A percentile compares a stretch with the other conserved stretches of the same genome.
Evolutionary conservation across 37 sponge, comb jelly and placozoan genomes (phyloP).

Genomic region (Spongilla lacustris): DNA sequence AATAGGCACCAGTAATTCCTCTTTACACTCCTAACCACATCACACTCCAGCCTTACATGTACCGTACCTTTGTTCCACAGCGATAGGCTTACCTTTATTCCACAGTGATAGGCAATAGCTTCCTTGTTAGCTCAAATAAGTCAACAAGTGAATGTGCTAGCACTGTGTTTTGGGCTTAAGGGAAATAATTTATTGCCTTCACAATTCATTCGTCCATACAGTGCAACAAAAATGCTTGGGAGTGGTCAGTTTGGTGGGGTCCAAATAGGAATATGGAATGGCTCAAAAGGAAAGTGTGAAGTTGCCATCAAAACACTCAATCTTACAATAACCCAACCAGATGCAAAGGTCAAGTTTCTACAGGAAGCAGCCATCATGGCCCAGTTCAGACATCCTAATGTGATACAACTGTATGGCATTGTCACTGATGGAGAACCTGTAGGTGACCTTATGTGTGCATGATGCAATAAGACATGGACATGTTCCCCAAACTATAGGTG

Average conservation of each 20-base stretch:
- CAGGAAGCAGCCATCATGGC: background rate
- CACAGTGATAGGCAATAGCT: too few relatives aligned
- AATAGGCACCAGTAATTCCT: too few relatives aligned
- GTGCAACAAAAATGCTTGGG: background rate
- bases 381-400: background rate
- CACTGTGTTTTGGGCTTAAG: too few relatives aligned
- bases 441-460: background rate
- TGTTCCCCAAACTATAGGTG: background rate
- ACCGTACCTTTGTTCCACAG: too few relatives aligned
- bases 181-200: too few relatives aligned
- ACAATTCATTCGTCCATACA: background rate
- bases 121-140: too few relatives aligned
- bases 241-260: background rate
- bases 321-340: background rate
- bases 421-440: background rate
- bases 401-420: background rate
- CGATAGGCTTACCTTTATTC: too few relatives aligned
- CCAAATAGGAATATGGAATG: background rate
- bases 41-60: too few relatives aligned
- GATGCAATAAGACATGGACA: background rate
- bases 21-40: too few relatives aligned
- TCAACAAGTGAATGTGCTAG: too few relatives aligned
- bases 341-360: background rate
- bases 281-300: background rate
- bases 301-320: background rate